These are phyloP conservation scores for Digitonthophagus gazella DNA, from an alignment of 2,888 invertebrate genomes.

Conservation along the genomic window DNA sequence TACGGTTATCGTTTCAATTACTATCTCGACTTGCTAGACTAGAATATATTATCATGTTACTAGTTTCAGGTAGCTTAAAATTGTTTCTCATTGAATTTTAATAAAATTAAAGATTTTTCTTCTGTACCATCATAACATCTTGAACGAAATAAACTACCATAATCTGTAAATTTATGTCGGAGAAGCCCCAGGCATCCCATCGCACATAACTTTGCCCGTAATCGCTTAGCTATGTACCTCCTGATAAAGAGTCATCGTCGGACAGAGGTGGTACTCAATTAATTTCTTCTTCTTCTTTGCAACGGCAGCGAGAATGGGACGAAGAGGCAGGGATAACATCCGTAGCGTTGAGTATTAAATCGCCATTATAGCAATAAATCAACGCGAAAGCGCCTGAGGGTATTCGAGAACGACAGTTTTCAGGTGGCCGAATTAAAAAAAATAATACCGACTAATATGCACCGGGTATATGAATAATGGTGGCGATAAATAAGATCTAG, in stretches of 20 bases:
- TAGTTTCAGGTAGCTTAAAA: too few species aligned
- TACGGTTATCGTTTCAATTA: neutral
- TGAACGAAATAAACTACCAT: neutral
- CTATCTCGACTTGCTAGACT: neutral
- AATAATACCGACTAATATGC: neutral
- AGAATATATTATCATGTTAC: neutral
- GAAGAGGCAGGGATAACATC: neutral
- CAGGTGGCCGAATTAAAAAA: neutral
- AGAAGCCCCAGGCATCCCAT: neutral
- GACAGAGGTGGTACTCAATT: neutral
- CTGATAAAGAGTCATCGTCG: neutral
- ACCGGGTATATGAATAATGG: neutral
- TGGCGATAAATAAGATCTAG: neutral
- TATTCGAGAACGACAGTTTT: conserved; percentile 4
- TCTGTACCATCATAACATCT: too few species aligned
- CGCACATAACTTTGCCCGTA: neutral
- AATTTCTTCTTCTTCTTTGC: neutral
- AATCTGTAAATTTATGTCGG: neutral
- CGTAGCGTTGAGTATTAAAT: neutral
- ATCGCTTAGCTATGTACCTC: neutral
- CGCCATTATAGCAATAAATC: neutral
- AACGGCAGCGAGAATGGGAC: neutral
- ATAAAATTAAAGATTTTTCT: too few species aligned
- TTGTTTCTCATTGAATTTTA: too few species aligned
- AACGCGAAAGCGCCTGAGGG: neutral